Conservation (phyloP, 2,888 invertebrate genomes). For the Lasioglossum vierecki region DNA sequence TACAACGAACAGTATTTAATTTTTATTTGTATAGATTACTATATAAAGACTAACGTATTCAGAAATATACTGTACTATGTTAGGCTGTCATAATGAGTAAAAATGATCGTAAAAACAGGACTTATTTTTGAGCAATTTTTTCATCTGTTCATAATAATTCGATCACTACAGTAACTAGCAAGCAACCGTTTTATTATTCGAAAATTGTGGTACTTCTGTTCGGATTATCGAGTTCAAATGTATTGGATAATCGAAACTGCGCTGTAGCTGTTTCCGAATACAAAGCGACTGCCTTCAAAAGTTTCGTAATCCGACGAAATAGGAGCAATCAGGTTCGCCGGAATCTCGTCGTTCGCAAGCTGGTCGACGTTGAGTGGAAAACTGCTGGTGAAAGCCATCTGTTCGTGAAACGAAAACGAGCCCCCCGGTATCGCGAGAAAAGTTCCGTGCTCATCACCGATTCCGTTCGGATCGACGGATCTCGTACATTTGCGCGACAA, state of each 20-base stretch:
- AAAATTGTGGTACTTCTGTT: background rate
- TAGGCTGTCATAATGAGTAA: background rate
- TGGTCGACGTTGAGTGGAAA: constrained; percentile 16
- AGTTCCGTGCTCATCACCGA: constrained; percentile 9
- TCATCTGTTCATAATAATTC: background rate
- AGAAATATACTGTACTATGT: background rate
- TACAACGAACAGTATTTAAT: too few relatives aligned
- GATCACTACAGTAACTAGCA: background rate
- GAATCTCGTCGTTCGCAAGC: constrained; percentile 25
- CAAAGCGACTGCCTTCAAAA: background rate
- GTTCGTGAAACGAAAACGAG: background rate
- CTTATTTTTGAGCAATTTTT: background rate
- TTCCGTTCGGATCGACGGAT: background rate
- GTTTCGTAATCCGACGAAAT: background rate
- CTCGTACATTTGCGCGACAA: constrained; percentile 25
- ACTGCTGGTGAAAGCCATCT: background rate
- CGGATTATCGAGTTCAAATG: background rate
- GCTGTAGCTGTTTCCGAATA: background rate
- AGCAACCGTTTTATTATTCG: background rate
- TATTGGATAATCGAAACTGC: background rate
- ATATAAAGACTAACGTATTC: too few relatives aligned
- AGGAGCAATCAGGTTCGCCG: too few relatives aligned
- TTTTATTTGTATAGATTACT: too few relatives aligned
- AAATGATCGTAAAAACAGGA: background rate
- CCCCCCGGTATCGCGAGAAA: background rate